Evolutionary conservation across 1,140 invertebrate genomes (phyloP).

Genomic region (Ips typographus): DNA sequence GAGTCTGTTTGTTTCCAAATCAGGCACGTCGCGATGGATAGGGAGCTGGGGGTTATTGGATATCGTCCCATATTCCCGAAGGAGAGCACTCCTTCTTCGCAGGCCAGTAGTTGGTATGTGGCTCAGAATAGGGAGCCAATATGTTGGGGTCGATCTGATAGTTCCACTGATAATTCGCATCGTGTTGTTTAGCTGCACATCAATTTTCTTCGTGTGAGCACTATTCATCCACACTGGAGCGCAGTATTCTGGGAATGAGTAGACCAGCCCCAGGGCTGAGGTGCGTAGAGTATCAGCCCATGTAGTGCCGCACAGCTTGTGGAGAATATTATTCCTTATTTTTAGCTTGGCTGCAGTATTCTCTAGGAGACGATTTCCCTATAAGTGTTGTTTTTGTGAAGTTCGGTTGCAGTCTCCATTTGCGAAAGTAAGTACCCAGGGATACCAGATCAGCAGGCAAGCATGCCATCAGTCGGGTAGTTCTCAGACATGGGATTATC

Average conservation of each 20-base stretch:
- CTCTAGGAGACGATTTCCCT: too few relatives aligned
- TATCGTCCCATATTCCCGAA: constrained; percentile 17
- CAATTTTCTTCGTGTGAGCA: not conserved
- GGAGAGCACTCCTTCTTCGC: constrained; percentile 7
- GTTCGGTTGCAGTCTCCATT: too few relatives aligned
- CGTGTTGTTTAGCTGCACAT: not conserved
- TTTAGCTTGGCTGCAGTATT: too few relatives aligned
- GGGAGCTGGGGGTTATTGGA: constrained; percentile 15
- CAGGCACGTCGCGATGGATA: not conserved
- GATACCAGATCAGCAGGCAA: too few relatives aligned
- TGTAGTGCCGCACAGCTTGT: not conserved
- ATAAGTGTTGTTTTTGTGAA: too few relatives aligned
- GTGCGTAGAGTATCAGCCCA: not conserved
- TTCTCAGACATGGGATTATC: too few relatives aligned
- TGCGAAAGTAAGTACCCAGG: too few relatives aligned
- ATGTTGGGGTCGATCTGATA: constrained; percentile 21
- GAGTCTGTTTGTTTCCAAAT: too few relatives aligned
- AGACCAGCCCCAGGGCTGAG: not conserved
- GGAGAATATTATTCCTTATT: too few relatives aligned
- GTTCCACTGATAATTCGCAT: constrained; percentile 20
- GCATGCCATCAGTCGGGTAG: too few relatives aligned
- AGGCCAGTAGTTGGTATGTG: constrained; percentile 25
- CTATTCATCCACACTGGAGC: too few relatives aligned
- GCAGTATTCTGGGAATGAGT: not conserved
- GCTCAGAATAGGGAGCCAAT: constrained; percentile 23